Base-by-base conservation (phyloP, 2,888 invertebrate genomes). In the Pegoplata infirma region DNA sequence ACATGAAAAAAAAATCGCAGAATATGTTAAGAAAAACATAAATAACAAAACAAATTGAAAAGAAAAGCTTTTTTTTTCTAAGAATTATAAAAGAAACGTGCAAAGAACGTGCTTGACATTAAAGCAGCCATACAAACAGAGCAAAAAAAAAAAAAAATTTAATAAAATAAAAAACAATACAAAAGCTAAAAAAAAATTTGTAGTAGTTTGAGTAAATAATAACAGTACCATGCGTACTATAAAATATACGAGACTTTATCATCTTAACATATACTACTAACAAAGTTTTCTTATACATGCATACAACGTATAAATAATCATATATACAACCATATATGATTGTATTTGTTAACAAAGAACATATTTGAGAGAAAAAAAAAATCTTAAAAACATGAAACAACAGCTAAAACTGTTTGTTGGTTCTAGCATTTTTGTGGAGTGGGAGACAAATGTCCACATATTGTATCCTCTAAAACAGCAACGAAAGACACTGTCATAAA, bases 181-280 rank as follows among this genome's bases (percentile, higher is more conserved):
- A 63, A 17, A 56, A 25, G 46, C 51, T 67, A 25, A 40, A 72
- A 25, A 40, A 72, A 67, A 40, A 53, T 63, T 72, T 68, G 53
- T 47, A 64, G 47, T 67, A 82, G 25, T 55, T 55, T 40, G 56
- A 82, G 85, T 82, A 82, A 82, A 83, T 87, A 82, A 83, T 87
- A 86, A 86, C 86, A 84, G 87, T 87, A 86, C 82, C 84, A 82
- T 87, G 86, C 84, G 86, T 86, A 85, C 82, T 80, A 80, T 71
- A 80, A 47, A 69, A 47, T 55, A 58, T 53, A 72, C 47, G 58
- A 61, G 63, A 67, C 32, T 5, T 25, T 16, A 53, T 53, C 17
- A 25, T 55, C n/a, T 25, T 28, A 14, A 28, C 55, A 47, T 28
- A 40, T 28, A 67, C n/a, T 47, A 32, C n/a, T 47, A 32, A 47